Base-by-base conservation (phyloP, 2,113 vertebrate species). In the Propithecus coquereli region DNA sequence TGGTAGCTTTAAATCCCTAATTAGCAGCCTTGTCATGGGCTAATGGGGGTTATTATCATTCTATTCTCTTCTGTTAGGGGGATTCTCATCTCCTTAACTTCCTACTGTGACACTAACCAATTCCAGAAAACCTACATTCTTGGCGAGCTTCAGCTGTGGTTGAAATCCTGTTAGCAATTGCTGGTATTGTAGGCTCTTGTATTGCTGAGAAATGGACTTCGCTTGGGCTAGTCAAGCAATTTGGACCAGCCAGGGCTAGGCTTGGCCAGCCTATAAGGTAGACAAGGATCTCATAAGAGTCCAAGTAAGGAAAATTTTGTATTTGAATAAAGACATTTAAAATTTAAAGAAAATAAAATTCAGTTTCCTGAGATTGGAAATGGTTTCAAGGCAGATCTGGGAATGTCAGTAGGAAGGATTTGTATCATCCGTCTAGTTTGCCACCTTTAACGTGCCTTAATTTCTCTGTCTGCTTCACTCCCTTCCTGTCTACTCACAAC, bases 131-230 rank as follows among this genome's bases (percentile, higher is more conserved):
- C 45, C 81, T 57, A 30, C 12, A 50, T 82, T 91, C 83, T 94
- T 61, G 83, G 76, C 68, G 34, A 87, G 68, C 34, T 87, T 91
- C 54, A 50, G 13, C 87, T 82, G 34, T 87, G 77, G 17, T 32
- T 91, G 40, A 61, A 91, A 59, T 74, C 66, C 34, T 59, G 20
- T 91, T 91, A 94, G 50, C n/a, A 83, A 11, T 87, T 94, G 94
- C 50, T 88, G 80, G 47, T 86, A 65, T 81, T 45, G 37, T 90
- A 81, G 37, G 13, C 13, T 79, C 25, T 63, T 83, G 25, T 61
- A 25, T 45, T 87, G 47, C 68, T 30, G 94, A 82, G 59, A 82
- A 82, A 63, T 13, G 37, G 17, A 94, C 22, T 87, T 76, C 34
- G 70, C 43, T 87, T 32, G 61, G 43, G 30, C 54, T n/a, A 84